These are phyloP conservation scores for Pachycephus smyrnensis DNA, from an alignment of 2,888 invertebrate genomes.

Conservation along the genomic window DNA sequence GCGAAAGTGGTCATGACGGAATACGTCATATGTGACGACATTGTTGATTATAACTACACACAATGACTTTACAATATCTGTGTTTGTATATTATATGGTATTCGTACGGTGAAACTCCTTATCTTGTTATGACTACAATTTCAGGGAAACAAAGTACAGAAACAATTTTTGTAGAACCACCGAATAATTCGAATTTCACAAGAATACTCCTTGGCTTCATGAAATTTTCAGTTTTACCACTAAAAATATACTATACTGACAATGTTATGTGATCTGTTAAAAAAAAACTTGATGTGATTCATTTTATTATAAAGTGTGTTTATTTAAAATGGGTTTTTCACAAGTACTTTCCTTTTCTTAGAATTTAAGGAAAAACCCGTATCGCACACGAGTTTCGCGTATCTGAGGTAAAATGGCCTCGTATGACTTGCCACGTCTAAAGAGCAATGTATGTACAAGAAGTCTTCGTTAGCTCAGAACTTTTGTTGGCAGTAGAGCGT, in stretches of 20 bases:
- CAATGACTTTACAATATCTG: background rate
- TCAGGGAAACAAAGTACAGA: background rate
- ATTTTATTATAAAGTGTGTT: background rate
- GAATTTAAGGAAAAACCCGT: background rate
- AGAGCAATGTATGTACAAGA: background rate
- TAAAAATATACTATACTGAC: too few relatives aligned
- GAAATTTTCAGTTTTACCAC: background rate
- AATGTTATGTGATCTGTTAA: too few relatives aligned
- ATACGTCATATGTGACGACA: background rate
- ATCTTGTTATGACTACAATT: background rate
- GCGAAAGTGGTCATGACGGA: background rate
- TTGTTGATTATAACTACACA: background rate
- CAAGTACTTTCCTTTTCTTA: background rate
- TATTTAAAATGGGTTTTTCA: background rate
- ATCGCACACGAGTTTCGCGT: background rate
- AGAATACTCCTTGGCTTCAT: background rate
- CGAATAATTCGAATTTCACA: background rate
- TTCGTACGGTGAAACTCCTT: background rate
- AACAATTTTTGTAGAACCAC: background rate
- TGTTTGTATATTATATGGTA: background rate
- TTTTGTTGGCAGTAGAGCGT: background rate
- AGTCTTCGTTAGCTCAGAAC: background rate
- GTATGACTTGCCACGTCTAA: background rate
- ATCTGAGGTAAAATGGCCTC: background rate
- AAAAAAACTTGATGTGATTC: too few relatives aligned